Evolutionary conservation across 1,140 invertebrate species (phyloP), one percentile per base, ranked within the genome.

Genomic region (Drosophila pruinosa): DNA sequence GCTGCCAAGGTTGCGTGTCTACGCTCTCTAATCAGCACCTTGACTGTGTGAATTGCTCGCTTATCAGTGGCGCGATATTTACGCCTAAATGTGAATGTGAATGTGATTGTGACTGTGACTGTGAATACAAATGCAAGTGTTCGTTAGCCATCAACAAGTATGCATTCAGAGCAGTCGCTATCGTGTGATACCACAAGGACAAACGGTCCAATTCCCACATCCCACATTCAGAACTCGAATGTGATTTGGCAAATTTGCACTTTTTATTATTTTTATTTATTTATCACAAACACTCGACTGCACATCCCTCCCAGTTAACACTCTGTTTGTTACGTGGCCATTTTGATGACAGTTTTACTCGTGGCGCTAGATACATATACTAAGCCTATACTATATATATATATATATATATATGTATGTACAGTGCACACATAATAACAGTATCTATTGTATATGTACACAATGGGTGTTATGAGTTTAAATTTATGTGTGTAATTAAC

Each of bases 401-500:
- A 48, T 10, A 31, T 14, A 19, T 28, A 26, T 8, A 38, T 7
- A 50, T n/a, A 41, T 24, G 50, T 14, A 61, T 10, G 2, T 24
- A 47, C 10, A 39, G 3, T 28, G 2, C n/a, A 26, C 24, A 31
- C 21, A 39, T 61, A 39, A 15, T 12, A 22, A 28, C 14, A 4
- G 58, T 50, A 10, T 47, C 41, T 64, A 7, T n/a, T 22, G 6
- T 41, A 6, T 50, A 19, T 34, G 15, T 34, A 10, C 14, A 56
- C 47, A 59, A 45, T 61, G 48, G 41, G 59, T 14, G 61, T 43
- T 72, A 41, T 50, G 38, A 26, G 53, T 52, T 28, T n/a, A 54
- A 61, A 72, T 72, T 68, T 72, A 68, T 69, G 39, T 53, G 38
- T 68, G 39, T 59, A 69, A 72, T 72, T 72, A 68, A 58, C 19